phyloP scores from a whole-genome alignment of 2,797 vertebrate species.

The Brachyalestes nurse region DNA sequence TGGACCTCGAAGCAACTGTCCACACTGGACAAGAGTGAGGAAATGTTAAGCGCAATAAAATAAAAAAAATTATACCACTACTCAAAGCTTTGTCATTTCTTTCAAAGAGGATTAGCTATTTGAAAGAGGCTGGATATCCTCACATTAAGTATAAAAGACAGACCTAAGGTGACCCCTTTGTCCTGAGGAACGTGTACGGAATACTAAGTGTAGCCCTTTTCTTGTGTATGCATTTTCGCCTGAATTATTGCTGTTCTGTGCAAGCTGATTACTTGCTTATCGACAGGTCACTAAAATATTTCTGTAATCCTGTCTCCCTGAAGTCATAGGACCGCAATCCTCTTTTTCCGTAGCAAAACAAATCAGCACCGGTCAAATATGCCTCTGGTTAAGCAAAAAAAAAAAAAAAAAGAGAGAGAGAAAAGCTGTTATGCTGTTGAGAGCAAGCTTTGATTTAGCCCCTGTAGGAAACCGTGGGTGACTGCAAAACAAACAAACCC shows the following conservation, averaged over 20 bases:
- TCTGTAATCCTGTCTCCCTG: slow-evolving; percentile 69
- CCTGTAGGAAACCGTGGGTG: slow-evolving; percentile 59
- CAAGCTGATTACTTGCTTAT: slow-evolving; percentile 71
- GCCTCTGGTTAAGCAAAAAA: slow-evolving; percentile 16
- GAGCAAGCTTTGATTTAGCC: slow-evolving; percentile 58
- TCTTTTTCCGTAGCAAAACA: slow-evolving; percentile 66
- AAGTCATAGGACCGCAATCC: slow-evolving; percentile 62
- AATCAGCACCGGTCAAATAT: slow-evolving; percentile 63
- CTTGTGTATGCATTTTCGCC: slow-evolving; percentile 22
- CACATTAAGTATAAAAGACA: slow-evolving; percentile 76
- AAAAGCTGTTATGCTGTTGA: slow-evolving; percentile 52
- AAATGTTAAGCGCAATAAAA: neutral
- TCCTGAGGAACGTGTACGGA: slow-evolving; percentile 69
- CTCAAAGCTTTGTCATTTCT: slow-evolving; percentile 57
- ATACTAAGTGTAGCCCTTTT: slow-evolving; percentile 67
- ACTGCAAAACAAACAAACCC: slow-evolving; percentile 57
- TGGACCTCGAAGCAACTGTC: neutral
- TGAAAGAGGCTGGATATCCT: slow-evolving; percentile 73
- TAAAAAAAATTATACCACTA: slow-evolving; percentile 56
- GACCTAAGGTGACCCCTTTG: slow-evolving; percentile 73
- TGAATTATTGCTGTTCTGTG: slow-evolving; percentile 35
- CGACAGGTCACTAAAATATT: slow-evolving; percentile 75
- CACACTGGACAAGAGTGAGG: neutral
- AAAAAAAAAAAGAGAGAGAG: slow-evolving; percentile 20
- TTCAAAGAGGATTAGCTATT: slow-evolving; percentile 75